Evolutionary conservation across 2,797 vertebrate genomes (phyloP).

Genomic region (Clarias fuscus): DNA sequence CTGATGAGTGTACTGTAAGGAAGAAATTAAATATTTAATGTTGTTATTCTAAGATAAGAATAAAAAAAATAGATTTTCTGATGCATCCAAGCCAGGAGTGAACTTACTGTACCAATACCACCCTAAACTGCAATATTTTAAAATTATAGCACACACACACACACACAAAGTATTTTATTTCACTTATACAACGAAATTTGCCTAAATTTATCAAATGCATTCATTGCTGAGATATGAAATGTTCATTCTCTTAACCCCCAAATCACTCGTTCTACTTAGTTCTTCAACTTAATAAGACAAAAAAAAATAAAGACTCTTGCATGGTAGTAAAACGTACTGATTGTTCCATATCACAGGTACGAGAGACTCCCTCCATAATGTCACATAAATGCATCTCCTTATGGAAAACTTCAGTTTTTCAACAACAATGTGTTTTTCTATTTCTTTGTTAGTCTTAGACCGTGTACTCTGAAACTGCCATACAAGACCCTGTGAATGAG

Average conservation of each 20-base stretch:
- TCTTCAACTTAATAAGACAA: background rate
- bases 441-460: background rate
- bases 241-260: background rate
- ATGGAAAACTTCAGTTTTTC: no score
- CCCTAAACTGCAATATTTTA: background rate
- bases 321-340: background rate
- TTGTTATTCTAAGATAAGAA: no score
- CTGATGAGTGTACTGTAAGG: background rate
- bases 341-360: background rate
- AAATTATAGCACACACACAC: background rate
- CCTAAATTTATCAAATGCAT: background rate
- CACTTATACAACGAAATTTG: background rate
- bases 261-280: background rate
- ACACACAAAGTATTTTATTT: background rate
- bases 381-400: background rate
- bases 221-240: background rate
- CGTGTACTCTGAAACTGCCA: background rate
- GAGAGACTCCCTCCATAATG: background rate
- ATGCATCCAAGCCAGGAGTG: background rate
- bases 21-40: background rate
- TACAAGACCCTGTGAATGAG: background rate
- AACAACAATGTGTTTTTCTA: background rate
- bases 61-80: background rate
- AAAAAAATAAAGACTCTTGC: background rate
- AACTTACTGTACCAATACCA: background rate